phyloP scores from a whole-genome alignment of 2,113 vertebrate species.

The Donacobius atricapilla region DNA sequence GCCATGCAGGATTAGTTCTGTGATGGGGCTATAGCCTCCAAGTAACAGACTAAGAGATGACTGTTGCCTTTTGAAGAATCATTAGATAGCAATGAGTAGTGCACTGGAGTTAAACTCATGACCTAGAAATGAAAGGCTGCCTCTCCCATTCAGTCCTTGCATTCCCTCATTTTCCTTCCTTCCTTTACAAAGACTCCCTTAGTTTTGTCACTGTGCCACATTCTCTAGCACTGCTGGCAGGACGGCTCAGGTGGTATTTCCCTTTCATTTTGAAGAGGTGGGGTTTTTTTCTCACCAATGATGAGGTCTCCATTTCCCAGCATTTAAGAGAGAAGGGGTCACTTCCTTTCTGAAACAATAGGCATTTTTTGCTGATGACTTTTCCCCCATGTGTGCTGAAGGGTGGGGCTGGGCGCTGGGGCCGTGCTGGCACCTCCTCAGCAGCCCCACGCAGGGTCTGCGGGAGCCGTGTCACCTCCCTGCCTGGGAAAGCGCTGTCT shows the following conservation, averaged over 20 bases:
- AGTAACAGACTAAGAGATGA: background rate
- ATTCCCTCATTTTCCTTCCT: conserved; percentile 28
- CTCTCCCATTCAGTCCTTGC: background rate
- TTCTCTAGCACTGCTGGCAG: background rate
- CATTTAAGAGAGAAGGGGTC: conserved; percentile 50
- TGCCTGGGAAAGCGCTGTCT: background rate
- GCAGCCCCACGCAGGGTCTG: rapidly evolving
- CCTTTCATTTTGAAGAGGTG: background rate
- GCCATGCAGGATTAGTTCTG: background rate
- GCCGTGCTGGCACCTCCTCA: background rate
- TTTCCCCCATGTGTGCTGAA: background rate
- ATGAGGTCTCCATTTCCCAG: conserved; percentile 44
- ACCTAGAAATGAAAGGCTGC: background rate
- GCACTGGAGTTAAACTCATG: background rate
- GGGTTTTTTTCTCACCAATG: background rate
- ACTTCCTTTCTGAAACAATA: conserved; percentile 72
- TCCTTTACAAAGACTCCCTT: background rate
- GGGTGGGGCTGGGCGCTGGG: background rate
- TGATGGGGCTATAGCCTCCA: background rate
- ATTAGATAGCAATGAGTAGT: background rate
- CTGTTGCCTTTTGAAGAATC: background rate
- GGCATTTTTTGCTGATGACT: conserved; percentile 44
- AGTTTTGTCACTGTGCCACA: background rate
- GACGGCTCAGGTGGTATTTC: conserved; percentile 36
- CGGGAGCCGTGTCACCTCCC: background rate